Evolutionary conservation across 2,888 invertebrate species (phyloP), one percentile per base, ranked within the genome.

Genomic region (Eupithecia inturbata): DNA sequence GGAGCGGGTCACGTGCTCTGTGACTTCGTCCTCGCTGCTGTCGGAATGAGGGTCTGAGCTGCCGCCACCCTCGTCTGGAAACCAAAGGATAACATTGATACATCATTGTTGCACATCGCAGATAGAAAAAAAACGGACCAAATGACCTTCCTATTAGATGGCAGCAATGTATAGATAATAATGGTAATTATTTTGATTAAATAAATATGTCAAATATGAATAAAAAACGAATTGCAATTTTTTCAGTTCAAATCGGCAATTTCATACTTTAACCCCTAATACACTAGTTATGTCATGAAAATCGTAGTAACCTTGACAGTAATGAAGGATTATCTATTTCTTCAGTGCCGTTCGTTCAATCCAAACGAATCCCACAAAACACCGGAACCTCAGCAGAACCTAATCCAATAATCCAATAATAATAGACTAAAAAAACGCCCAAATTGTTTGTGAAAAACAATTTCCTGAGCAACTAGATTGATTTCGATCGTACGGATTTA

Each of bases 21-120:
- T 96, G 90, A 97, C 96, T 95, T 97, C 96, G 96, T 97, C 97
- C 90, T 97, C 97, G 92, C 97, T 97, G 92, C 97, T 96, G 90
- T 97, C 96, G 73, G 96, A 95, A 74, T 96, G 96, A 63, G 90
- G 90, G 82, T 92, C 94, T 76, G 92, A 92, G 80, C 92, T 93
- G 85, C 91, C 96, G 80, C 93, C 96, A 85, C 96, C 96, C 91
- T 96, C 96, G 95, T 96, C 96, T 96, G 92, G 41, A 75, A 75
- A 63, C 19, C 6, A n/a, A 62, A 9, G 9, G 4, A 10, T 3
- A 41, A 26, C 28, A 19, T 10, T 39, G 14, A 41, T 60, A 31
- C 39, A 22, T n/a, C 22, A 53, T 53, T 10, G 22, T 2, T n/a
- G 49, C 49, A 49, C n/a, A 10, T 49, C 7, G n/a, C 3, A 53